Base-by-base conservation (phyloP, 2,888 invertebrate species). In the Chrysina gloriosa region DNA sequence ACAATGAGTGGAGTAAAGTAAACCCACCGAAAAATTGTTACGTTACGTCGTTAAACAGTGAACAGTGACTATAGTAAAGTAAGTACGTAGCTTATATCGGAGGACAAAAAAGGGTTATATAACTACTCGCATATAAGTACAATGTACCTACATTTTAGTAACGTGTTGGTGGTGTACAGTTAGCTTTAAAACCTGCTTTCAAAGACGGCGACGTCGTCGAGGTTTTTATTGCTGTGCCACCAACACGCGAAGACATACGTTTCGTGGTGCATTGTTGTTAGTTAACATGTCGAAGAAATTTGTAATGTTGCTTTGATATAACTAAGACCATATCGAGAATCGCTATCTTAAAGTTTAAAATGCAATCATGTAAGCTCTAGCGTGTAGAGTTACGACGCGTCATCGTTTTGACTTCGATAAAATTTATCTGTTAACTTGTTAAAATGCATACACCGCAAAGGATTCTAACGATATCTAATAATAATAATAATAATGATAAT, bases 1-100 rank as follows among this genome's bases (percentile, higher is more conserved):
- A 52, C 52, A 52, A 19, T 52, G 19, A 52, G 52, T 31, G 52
- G 31, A 50, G 27, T 47, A 25, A 77, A 77, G 80, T 82, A 72
- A 50, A 73, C 71, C 70, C 65, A 69, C 69, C 29, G 16, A 65
- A 34, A 67, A 48, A 67, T 56, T 50, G 69, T 58, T 65, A 19
- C 45, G 45, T 11, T 52, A 52, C 9, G 31, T 19, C 31, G 34
- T 29, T 19, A 19, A 52, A 29, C 16, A 52, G 52, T 45, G 45
- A 45, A 52, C 31, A 16, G 19, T 29, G 29, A 31, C 31, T 52
- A 19, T 31, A 52, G 11, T 39, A 39, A 21, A 11, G 52, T 25
- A 31, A 52, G 3, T 45, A 21, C 19, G 21, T 45, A 45, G 45
- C 42, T 42, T 52, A 29, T 29, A 29, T 27, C 29, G 27, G 29